phyloP scores from a whole-genome alignment of 2,113 vertebrate species.

The Cnemophilus loriae region DNA sequence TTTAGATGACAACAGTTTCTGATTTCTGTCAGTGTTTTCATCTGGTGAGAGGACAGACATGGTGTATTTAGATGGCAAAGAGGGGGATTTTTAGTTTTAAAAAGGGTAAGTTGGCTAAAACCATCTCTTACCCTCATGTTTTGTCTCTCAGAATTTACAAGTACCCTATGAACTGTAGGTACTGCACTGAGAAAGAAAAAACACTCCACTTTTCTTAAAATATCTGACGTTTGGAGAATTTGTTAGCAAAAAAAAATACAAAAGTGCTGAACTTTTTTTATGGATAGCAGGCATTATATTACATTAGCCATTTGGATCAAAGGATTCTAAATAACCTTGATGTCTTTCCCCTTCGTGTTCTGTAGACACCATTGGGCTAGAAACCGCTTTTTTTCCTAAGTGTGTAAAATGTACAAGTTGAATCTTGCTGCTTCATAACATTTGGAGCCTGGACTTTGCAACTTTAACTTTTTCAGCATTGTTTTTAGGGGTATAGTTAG shows the following conservation, averaged over 20 bases:
- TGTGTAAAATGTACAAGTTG: not conserved
- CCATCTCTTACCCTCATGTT: not conserved
- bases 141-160: not conserved
- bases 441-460: not conserved
- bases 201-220: not conserved
- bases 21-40: not conserved
- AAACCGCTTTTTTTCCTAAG: not conserved
- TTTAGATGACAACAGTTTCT: not conserved
- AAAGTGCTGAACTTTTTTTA: not conserved
- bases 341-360: not conserved
- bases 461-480: not conserved
- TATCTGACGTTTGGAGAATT: not conserved
- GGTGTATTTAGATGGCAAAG: not conserved
- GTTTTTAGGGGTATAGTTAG: not conserved
- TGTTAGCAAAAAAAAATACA: not conserved
- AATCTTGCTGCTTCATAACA: not conserved
- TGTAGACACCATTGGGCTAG: not conserved
- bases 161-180: not conserved
- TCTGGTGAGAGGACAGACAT: not conserved
- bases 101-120: constrained; percentile 5
- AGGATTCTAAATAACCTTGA: not conserved
- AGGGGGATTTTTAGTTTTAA: not conserved
- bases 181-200: not conserved
- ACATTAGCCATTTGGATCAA: not conserved
- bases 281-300: not conserved